A percentile compares a stretch with the other conserved stretches of the same genome.
These are phyloP conservation scores for Lytechinus pictus DNA, from an alignment of 35 echinoderm and acorn worm genomes.

Conservation along the genomic window DNA sequence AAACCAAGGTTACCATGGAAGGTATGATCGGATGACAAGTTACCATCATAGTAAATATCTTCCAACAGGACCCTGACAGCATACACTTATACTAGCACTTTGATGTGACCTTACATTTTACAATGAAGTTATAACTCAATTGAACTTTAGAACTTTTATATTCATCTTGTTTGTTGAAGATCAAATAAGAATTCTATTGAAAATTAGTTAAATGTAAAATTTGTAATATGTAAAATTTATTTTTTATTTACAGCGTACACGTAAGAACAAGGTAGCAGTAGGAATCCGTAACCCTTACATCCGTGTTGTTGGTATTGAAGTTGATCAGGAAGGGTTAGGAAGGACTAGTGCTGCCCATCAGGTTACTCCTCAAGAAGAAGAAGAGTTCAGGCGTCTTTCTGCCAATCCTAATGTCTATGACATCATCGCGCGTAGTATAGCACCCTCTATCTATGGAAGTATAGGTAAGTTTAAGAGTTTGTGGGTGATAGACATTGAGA, in stretches of 20 bases:
- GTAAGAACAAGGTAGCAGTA: slow-evolving; percentile 79
- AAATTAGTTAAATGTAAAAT: background rate
- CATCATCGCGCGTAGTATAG: slow-evolving; percentile 85
- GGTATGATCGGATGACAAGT: no score
- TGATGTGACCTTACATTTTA: background rate
- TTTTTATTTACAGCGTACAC: slow-evolving; percentile 63
- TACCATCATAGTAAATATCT: no score
- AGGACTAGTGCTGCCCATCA: slow-evolving; percentile 72
- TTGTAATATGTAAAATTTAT: background rate
- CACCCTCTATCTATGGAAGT: slow-evolving; percentile 98
- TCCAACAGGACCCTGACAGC: background rate
- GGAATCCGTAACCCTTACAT: slow-evolving; percentile 87
- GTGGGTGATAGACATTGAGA: background rate
- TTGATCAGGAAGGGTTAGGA: slow-evolving; percentile 83
- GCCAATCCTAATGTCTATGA: slow-evolving; percentile 93
- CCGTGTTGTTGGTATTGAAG: slow-evolving; percentile 85
- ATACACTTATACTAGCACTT: background rate
- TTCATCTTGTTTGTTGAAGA: background rate
- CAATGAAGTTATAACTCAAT: background rate
- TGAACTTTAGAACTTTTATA: background rate
- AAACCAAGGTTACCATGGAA: no score
- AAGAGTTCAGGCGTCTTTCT: slow-evolving; percentile 86
- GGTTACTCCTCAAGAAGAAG: slow-evolving; percentile 86
- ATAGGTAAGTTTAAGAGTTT: slow-evolving; percentile 63
- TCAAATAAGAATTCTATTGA: background rate